A percentile compares a stretch with the other conserved stretches of the same genome.
phyloP scores from a whole-genome alignment of 30 jellyfish, hydroid and myxozoan species.

The Aurelia sp. region DNA sequence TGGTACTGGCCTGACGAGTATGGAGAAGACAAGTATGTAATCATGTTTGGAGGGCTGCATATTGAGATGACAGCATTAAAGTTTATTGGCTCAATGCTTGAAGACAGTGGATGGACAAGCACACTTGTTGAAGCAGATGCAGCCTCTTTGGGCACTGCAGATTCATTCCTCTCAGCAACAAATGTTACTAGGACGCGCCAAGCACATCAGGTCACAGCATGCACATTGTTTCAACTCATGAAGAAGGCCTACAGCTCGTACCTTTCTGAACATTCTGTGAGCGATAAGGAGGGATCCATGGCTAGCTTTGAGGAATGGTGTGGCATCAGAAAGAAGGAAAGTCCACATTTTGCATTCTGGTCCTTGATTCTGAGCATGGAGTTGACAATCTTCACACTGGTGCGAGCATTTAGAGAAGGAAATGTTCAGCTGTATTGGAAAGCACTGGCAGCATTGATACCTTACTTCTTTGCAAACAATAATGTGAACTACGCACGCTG shows the following conservation, averaged over 20 bases:
- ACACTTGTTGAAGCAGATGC: conserved; percentile 37
- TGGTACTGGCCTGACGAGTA: conserved; percentile 41
- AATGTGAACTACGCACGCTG: conserved; percentile 41
- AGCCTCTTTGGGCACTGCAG: conserved; percentile 59
- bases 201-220: conserved; percentile 61
- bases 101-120: conserved; percentile 58
- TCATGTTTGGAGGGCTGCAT: conserved; percentile 59
- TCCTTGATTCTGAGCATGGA: neutral
- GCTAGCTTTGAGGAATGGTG: conserved; percentile 9
- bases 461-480: conserved; percentile 30
- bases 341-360: conserved; percentile 16
- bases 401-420: too few species aligned
- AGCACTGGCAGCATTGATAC: conserved; percentile 19
- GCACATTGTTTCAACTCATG: conserved; percentile 21
- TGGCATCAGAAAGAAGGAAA: conserved; percentile 16
- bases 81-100: conserved; percentile 36
- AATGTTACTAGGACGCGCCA: conserved; percentile 63
- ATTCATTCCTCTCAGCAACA: conserved; percentile 54
- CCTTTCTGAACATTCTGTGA: conserved; percentile 1
- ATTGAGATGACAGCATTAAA: conserved; percentile 60
- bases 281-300: neutral
- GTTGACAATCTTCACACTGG: too few species aligned
- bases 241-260: conserved; percentile 18
- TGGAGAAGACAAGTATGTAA: conserved; percentile 55
- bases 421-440: neutral